Evolutionary conservation across 2,797 vertebrate genomes (phyloP).

Genomic region (Ptychobarbus kaznakovi): DNA sequence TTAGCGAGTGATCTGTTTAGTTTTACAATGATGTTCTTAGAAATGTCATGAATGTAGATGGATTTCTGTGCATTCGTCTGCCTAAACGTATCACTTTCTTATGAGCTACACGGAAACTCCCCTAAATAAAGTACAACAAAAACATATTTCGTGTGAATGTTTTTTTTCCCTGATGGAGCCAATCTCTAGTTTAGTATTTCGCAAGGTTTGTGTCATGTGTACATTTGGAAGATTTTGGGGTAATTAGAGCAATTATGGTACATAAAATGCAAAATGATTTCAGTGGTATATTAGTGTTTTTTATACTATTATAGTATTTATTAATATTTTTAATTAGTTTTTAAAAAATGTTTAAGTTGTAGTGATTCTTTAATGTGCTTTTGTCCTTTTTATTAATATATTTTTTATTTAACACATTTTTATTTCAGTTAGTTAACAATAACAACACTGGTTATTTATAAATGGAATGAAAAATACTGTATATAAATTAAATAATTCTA

Average conservation of each 20-base stretch:
- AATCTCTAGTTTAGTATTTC: not conserved
- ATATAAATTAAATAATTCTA: too few relatives aligned
- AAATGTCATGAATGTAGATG: slow-evolving; percentile 7
- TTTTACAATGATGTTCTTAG: not conserved
- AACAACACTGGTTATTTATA: not conserved
- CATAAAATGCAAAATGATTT: not conserved
- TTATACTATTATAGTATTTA: too few relatives aligned
- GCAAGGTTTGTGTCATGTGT: too few relatives aligned
- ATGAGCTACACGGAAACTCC: not conserved
- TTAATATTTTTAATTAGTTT: too few relatives aligned
- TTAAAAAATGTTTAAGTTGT: not conserved
- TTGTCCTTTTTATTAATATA: too few relatives aligned
- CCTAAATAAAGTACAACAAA: not conserved
- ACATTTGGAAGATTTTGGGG: too few relatives aligned
- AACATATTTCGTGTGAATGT: not conserved
- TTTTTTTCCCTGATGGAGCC: not conserved
- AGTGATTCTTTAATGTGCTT: not conserved
- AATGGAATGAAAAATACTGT: too few relatives aligned
- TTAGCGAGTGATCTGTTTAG: not conserved
- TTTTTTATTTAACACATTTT: not conserved
- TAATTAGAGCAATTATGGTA: not conserved
- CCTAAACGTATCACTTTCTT: not conserved
- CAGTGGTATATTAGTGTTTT: too few relatives aligned
- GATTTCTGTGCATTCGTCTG: slow-evolving; percentile 9
- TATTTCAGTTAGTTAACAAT: not conserved